Evolutionary conservation across 2,888 invertebrate genomes (phyloP).

Genomic region (Andrena bucephala): DNA sequence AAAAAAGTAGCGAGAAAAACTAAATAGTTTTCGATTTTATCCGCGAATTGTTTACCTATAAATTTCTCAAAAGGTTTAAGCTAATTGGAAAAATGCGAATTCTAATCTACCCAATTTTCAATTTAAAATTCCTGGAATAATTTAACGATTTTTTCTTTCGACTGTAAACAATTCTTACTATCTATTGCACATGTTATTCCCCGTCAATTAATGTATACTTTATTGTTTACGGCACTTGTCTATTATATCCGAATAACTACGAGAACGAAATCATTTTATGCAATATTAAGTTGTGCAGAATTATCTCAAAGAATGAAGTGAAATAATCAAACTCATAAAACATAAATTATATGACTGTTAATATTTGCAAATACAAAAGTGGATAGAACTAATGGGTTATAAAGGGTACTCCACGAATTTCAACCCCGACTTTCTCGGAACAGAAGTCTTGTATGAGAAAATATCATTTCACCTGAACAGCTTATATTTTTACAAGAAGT

Average conservation of each 20-base stretch:
- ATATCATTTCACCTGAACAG: neutral
- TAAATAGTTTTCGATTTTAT: too few species aligned
- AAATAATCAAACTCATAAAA: neutral
- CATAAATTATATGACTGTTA: neutral
- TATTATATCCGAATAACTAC: neutral
- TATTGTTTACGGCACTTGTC: neutral
- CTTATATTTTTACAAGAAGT: neutral
- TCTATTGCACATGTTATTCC: neutral
- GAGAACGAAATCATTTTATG: neutral
- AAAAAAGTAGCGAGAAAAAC: too few species aligned
- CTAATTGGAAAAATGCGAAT: too few species aligned
- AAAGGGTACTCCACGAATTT: neutral
- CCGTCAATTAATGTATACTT: neutral
- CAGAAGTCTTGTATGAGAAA: neutral
- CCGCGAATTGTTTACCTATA: too few species aligned
- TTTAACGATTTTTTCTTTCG: neutral
- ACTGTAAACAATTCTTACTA: neutral
- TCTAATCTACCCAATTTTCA: too few species aligned
- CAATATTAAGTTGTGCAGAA: neutral
- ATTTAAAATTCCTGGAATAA: too few species aligned
- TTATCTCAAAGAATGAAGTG: neutral
- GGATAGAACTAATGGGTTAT: neutral
- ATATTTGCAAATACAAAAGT: neutral
- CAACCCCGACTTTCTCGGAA: neutral
- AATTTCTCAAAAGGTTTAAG: too few species aligned